A percentile compares a stretch with the other conserved stretches of the same genome.
phyloP scores from a whole-genome alignment of 1,140 invertebrate genomes.

The Oncopodura yosiiana region DNA sequence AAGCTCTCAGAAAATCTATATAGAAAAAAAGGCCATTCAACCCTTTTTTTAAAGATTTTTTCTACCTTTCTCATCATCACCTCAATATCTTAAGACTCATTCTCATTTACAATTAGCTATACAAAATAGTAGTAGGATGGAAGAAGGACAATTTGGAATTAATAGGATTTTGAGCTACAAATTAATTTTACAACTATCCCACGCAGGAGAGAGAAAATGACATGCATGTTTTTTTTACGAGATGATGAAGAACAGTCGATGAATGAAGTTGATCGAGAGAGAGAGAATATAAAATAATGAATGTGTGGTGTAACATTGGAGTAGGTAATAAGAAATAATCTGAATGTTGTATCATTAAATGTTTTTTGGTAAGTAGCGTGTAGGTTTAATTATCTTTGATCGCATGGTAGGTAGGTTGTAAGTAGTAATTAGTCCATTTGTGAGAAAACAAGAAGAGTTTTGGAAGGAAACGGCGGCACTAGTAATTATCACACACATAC shows the following conservation, averaged over 20 bases:
- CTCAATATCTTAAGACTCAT: too few relatives aligned
- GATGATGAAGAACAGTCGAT: constrained; percentile 6
- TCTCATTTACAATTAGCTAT: constrained; percentile 35
- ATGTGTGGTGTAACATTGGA: background rate
- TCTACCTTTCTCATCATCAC: too few relatives aligned
- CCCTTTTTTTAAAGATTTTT: constrained; percentile 26
- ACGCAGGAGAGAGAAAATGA: constrained; percentile 30
- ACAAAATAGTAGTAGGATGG: constrained; percentile 15
- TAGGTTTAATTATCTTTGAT: too few relatives aligned
- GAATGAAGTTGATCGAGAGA: background rate
- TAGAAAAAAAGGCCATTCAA: constrained; percentile 23
- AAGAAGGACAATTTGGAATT: constrained; percentile 17
- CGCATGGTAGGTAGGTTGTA: too few relatives aligned
- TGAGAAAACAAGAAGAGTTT: too few relatives aligned
- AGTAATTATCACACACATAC: too few relatives aligned
- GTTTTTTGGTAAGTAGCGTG: too few relatives aligned
- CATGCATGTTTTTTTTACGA: constrained; percentile 28
- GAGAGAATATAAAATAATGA: background rate
- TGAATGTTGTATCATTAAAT: too few relatives aligned
- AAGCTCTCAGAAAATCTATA: too few relatives aligned
- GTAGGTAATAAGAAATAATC: background rate
- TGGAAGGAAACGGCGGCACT: too few relatives aligned
- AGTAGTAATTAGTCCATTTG: too few relatives aligned
- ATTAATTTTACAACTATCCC: constrained; percentile 29
- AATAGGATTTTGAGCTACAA: constrained; percentile 33